Conservation (phyloP, 1,140 invertebrate species). For the Trigoniulus corallinus region DNA sequence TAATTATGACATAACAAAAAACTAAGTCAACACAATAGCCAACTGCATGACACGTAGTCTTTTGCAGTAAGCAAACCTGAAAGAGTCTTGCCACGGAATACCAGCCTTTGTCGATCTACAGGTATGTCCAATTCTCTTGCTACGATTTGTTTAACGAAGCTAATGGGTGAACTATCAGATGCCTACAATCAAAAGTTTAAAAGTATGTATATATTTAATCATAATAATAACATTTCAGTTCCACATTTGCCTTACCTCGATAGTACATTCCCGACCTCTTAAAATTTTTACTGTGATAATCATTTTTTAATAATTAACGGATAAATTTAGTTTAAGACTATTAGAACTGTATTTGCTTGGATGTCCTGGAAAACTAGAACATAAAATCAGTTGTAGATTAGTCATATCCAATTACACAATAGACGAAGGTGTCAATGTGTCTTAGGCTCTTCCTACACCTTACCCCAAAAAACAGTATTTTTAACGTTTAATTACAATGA, state of each 20-base stretch:
- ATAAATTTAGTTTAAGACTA: not conserved
- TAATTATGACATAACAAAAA: conserved; percentile 11
- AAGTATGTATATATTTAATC: not conserved
- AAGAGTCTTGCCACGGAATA: conserved; percentile 25
- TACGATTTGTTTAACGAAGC: conserved; percentile 22
- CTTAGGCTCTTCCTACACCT: too few species aligned
- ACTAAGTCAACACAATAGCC: not conserved
- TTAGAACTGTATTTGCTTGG: too few species aligned
- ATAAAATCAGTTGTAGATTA: too few species aligned
- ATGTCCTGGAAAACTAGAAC: too few species aligned
- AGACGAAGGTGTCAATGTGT: too few species aligned
- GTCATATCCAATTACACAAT: too few species aligned
- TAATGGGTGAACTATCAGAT: conserved; percentile 11
- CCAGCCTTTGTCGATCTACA: conserved; percentile 23
- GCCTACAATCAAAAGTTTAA: conserved; percentile 13
- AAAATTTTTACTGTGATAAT: conserved; percentile 19
- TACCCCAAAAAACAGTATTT: too few species aligned
- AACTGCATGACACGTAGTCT: not conserved
- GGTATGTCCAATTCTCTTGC: conserved; percentile 22
- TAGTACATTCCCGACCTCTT: conserved; percentile 18
- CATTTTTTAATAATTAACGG: conserved; percentile 10
- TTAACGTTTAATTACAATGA: too few species aligned
- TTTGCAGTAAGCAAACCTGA: conserved; percentile 15
- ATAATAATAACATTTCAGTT: not conserved
- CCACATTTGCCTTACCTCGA: conserved; percentile 14